Evolutionary conservation across 2,888 invertebrate genomes (phyloP).

Genomic region (Augiades crinisus): DNA sequence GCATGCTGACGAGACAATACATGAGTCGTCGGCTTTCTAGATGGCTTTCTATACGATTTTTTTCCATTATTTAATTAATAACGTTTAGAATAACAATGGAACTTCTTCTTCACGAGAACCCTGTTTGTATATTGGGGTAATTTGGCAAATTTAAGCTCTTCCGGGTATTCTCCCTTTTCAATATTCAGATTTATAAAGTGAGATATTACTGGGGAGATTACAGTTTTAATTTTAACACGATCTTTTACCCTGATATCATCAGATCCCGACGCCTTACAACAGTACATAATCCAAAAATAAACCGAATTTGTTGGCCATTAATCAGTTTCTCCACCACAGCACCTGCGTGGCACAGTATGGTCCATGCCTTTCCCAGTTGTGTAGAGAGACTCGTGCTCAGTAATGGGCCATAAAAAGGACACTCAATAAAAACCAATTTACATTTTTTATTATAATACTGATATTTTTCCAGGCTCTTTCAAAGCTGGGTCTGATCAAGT

Average conservation of each 20-base stretch:
- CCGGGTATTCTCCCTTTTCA: slow-evolving; percentile 11
- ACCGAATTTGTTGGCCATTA: no score
- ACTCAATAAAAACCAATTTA: no score
- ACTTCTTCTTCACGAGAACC: slow-evolving; percentile 16
- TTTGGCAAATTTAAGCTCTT: slow-evolving; percentile 19
- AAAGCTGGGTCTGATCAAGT: slow-evolving; percentile 89
- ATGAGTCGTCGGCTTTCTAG: no score
- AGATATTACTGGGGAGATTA: slow-evolving; percentile 22
- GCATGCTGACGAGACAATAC: no score
- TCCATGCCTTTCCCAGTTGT: no score
- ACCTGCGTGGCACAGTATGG: no score
- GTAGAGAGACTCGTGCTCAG: no score
- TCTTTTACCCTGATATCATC: slow-evolving; percentile 23
- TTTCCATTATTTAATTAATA: slow-evolving; percentile 29
- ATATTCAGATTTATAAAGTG: slow-evolving; percentile 25
- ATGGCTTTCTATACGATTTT: slow-evolving; percentile 9
- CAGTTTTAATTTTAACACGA: slow-evolving; percentile 18
- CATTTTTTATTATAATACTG: no score
- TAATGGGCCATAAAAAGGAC: no score
- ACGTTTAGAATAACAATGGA: slow-evolving; percentile 26
- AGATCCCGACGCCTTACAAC: slow-evolving; percentile 23
- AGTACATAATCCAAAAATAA: no score
- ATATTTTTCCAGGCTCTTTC: slow-evolving; percentile 87
- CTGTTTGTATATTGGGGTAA: slow-evolving; percentile 19
- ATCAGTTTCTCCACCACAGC: no score